These are phyloP conservation scores for Anoplopoma fimbria DNA, from an alignment of 2,113 vertebrate genomes.

Conservation along the genomic window DNA sequence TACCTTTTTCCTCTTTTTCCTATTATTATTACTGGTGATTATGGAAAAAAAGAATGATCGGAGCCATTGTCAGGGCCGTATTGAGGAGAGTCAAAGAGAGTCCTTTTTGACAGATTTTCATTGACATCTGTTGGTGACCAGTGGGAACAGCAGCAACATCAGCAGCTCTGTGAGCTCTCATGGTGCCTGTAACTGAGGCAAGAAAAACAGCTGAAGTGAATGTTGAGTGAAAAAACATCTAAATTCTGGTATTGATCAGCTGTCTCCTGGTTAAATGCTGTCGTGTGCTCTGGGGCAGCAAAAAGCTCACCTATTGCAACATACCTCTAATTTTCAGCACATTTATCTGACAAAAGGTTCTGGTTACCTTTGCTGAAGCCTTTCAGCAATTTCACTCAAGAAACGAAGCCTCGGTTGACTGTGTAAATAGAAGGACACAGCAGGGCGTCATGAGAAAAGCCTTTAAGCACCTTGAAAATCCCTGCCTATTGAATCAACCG, in stretches of 20 bases:
- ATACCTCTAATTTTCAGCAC: background rate
- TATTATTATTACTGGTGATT: no score
- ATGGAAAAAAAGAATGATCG: background rate
- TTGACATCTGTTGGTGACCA: conserved; percentile 30
- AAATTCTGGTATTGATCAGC: background rate
- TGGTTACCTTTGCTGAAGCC: background rate
- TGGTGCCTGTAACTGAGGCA: background rate
- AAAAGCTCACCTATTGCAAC: background rate
- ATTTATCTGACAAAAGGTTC: background rate
- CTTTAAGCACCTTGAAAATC: conserved; percentile 12
- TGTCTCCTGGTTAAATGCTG: background rate
- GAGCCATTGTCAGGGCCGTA: background rate
- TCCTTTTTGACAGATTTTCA: background rate
- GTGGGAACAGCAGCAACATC: conserved; percentile 14
- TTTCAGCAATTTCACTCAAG: background rate
- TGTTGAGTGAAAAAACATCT: background rate
- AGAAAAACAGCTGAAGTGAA: background rate
- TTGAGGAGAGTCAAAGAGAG: conserved; percentile 2
- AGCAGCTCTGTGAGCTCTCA: background rate
- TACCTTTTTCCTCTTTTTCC: background rate
- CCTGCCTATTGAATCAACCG: conserved; percentile 11
- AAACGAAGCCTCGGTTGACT: background rate
- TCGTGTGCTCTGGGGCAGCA: background rate
- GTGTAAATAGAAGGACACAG: conserved; percentile 15
- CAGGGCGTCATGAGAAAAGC: conserved; percentile 18